These are phyloP conservation scores for Parazoanthus atlanticus DNA, from an alignment of 92 coral and sea anemone genomes.

Conservation along the genomic window DNA sequence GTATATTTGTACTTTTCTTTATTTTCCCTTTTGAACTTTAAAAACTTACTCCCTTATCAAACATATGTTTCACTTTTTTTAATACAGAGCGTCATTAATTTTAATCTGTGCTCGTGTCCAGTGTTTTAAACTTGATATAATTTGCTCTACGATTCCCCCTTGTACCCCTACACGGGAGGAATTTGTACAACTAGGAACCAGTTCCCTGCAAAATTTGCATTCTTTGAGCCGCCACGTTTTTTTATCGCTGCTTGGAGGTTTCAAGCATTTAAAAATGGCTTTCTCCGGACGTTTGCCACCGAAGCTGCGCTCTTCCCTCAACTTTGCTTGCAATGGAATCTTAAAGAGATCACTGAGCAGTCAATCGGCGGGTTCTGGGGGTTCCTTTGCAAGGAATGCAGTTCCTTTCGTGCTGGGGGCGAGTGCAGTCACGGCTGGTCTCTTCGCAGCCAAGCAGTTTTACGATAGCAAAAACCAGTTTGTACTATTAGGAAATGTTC, in stretches of 20 bases:
- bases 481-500: conserved; percentile 59
- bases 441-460: conserved; percentile 63
- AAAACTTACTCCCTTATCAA: too few species aligned
- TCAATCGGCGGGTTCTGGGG: conserved; percentile 46
- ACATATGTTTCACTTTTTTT: too few species aligned
- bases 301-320: conserved; percentile 48
- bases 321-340: conserved; percentile 30
- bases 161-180: too few species aligned
- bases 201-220: not conserved
- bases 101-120: too few species aligned
- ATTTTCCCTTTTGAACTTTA: too few species aligned
- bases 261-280: conserved; percentile 49
- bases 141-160: too few species aligned
- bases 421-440: conserved; percentile 67
- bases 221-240: not conserved
- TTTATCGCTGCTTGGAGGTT: not conserved
- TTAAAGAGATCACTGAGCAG: conserved; percentile 40
- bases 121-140: too few species aligned
- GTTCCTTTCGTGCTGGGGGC: conserved; percentile 89
- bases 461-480: conserved; percentile 47
- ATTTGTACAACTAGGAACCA: not conserved
- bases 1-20: too few species aligned
- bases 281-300: conserved; percentile 54
- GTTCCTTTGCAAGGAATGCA: conserved; percentile 52
- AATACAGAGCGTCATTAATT: too few species aligned